Conservation (phyloP, 2,113 vertebrate genomes). For the Pluvianellus socialis region DNA sequence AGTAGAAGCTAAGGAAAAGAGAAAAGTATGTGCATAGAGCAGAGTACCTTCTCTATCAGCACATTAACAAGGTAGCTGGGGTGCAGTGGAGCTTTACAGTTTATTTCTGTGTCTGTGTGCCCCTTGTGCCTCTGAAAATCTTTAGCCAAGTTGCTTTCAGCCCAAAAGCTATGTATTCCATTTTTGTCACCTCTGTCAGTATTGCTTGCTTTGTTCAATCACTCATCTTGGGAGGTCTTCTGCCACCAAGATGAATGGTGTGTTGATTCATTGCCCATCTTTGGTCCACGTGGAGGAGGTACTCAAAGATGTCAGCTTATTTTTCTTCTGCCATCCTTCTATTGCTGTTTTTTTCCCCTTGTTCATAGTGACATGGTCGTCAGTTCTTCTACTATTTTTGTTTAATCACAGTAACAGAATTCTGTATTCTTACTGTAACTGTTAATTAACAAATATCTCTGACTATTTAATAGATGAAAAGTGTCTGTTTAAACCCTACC, state of each 20-base stretch:
- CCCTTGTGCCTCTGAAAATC: neutral
- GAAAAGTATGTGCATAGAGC: neutral
- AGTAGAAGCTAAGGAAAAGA: neutral
- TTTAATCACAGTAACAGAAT: neutral
- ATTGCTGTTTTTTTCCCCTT: neutral
- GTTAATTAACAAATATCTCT: neutral
- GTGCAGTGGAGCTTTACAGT: neutral
- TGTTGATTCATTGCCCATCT: conserved; percentile 1
- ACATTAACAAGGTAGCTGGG: neutral
- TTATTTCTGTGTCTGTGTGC: neutral
- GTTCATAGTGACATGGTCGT: neutral
- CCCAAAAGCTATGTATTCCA: neutral
- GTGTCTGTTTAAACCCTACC: neutral
- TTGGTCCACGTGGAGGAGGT: neutral
- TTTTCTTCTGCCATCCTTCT: neutral
- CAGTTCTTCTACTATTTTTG: neutral
- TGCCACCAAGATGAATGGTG: neutral
- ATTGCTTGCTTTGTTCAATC: neutral
- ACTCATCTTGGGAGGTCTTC: neutral
- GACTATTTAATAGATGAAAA: neutral
- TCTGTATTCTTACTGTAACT: neutral
- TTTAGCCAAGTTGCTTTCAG: neutral
- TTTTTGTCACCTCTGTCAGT: neutral
- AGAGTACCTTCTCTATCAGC: neutral
- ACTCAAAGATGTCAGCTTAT: neutral